Evolutionary conservation across 2,888 invertebrate genomes (phyloP), one percentile per base, ranked within the genome.

Genomic region (Creontiades dilutus): DNA sequence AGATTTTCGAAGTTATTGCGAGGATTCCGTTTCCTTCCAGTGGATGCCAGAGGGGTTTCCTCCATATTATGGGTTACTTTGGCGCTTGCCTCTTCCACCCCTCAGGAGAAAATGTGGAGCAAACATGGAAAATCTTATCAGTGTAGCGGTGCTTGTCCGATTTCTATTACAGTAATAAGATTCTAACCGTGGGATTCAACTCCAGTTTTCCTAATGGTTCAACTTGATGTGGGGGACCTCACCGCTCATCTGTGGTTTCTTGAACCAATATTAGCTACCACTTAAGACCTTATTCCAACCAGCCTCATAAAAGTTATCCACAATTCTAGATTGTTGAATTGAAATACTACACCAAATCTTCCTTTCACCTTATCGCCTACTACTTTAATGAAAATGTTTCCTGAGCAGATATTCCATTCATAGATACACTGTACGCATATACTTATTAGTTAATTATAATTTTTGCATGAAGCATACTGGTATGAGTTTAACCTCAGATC

Each of bases 1-100:
- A 82, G 82, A 48, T 82, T 68, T 82, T 82, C 82, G 82, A 82
- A 82, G 82, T 82, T 82, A 82, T 82, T 82, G 82, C 82, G 19
- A 68, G 68, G 68, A 68, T 68, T 68, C 68, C n/a, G 68, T 68
- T 68, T 68, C 68, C 68, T 68, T 68, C 68, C 19, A 61, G 19
- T 12, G 11, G 23, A 19, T 68, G 68, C 68, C 68, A 68, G 68
- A 68, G 68, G 13, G 68, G 68, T 12, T 23, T 68, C 0, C 23
- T 23, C 68, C 68, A 27, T 68, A 68, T 68, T 68, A 68, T 68
- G 68, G 68, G 68, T 68, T 68, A 68, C 68, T 68, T 68, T 9
- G 68, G 19, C 68, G 68, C 23, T 23, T 68, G 23, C 68, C 23
- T 13, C 27, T 68, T 23, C 68, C 23, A 3, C 27, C 23, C 23